phyloP scores from a whole-genome alignment of 2,888 invertebrate genomes.

The Busseola fusca region DNA sequence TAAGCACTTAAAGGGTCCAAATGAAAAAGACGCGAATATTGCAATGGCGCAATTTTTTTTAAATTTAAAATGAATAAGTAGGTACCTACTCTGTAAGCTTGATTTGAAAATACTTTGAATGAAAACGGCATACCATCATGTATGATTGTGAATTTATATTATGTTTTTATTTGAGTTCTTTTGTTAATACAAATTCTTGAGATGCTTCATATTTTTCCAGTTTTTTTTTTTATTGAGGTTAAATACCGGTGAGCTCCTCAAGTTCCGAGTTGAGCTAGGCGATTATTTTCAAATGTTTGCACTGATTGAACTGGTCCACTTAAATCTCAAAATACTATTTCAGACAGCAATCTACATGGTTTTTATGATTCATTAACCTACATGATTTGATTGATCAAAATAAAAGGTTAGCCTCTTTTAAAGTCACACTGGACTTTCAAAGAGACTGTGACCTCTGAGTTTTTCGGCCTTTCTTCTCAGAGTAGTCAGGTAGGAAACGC shows the following conservation, averaged over 20 bases:
- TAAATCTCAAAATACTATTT: neutral
- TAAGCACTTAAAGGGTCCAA: conserved; percentile 60
- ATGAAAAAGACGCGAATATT: conserved; percentile 58
- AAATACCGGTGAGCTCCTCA: neutral
- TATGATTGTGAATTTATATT: conserved; percentile 27
- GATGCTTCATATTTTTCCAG: neutral
- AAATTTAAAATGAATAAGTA: conserved; percentile 48
- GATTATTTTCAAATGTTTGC: neutral
- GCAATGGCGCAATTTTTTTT: conserved; percentile 27
- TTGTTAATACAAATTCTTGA: conserved; percentile 22
- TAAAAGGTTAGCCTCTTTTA: neutral
- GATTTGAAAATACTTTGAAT: conserved; percentile 41
- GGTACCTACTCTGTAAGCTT: conserved; percentile 20
- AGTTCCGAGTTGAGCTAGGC: neutral
- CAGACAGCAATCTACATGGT: neutral
- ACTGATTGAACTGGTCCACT: neutral
- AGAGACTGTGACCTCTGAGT: no score
- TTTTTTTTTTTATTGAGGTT: neutral
- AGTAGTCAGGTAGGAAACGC: neutral
- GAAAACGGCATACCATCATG: conserved; percentile 1
- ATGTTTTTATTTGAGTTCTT: conserved; percentile 14
- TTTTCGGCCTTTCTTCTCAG: neutral
- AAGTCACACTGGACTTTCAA: neutral
- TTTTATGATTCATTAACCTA: no score
- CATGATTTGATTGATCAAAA: neutral